Evolutionary conservation across 2,113 vertebrate species (phyloP), one percentile per base, ranked within the genome.

Genomic region (Pelodiscus sinensis): DNA sequence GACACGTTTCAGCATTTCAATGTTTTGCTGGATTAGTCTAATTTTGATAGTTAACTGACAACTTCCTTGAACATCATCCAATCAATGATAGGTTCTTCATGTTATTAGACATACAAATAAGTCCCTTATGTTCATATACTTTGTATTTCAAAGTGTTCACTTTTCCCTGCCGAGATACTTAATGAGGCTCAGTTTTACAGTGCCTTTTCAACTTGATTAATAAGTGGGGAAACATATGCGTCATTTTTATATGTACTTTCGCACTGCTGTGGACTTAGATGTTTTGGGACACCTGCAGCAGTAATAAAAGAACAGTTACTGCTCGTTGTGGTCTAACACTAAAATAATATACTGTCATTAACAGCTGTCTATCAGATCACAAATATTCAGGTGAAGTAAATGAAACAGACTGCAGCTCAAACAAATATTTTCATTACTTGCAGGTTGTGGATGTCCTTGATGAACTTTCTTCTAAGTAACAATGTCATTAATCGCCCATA

Each of bases 131-230:
- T 8, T 90, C 81, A 22, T 38, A n/a, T 3, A 29, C 4, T 24
- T n/a, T 16, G 14, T 1, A 78, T 6, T 71, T 35, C 2, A 2
- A 80, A 88, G 14, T 2, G 6, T 14, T 71, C 29, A 52, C 4
- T 87, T 79, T 84, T 51, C 9, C 4, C 60, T 62, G 0, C 8
- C 73, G 73, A 81, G 18, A 85, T 38, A 88, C 56, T 0, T 58
- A 81, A 81, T 44, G 55, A 81, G 55, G 35, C 8, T 44, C 55
- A 38, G 9, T 38, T 24, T 58, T 58, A 57, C 5, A 27, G n/a
- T 38, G 35, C n/a, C n/a, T 81, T 81, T 55, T 35, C 38, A 24
- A 44, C 22, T 27, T 8, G 44, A 25, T 24, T 38, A 81, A 81
- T 57, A 81, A 81, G 38, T 58, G 14, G 25, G 14, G 80, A 58